Evolutionary conservation across 23 tunicate genomes (phyloP).

Genomic region (Ascidia mentula): DNA sequence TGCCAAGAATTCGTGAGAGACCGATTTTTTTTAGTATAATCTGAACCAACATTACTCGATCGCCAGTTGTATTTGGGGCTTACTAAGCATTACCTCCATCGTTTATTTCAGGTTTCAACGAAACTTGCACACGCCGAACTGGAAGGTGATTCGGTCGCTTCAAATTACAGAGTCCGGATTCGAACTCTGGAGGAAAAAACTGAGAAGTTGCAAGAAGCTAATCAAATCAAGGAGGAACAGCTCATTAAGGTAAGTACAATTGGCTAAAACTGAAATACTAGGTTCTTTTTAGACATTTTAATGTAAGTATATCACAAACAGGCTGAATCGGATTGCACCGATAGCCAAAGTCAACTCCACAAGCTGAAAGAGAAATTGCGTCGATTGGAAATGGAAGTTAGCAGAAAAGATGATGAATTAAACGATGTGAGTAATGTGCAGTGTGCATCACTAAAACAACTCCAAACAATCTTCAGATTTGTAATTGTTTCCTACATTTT

Average conservation of each 20-base stretch:
- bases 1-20: too few relatives aligned
- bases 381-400: slow-evolving; percentile 19
- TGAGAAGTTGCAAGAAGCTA: background rate
- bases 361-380: slow-evolving; percentile 26
- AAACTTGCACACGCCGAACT: background rate
- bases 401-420: slow-evolving; percentile 13
- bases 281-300: too few relatives aligned
- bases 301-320: too few relatives aligned
- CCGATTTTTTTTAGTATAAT: too few relatives aligned
- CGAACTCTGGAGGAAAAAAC: background rate
- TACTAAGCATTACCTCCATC: too few relatives aligned
- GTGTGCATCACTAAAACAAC: background rate
- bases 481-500: too few relatives aligned
- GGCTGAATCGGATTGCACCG: slow-evolving; percentile 4
- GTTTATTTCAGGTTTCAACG: background rate
- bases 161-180: background rate
- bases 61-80: too few relatives aligned
- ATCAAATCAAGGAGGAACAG: background rate
- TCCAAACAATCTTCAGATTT: too few relatives aligned
- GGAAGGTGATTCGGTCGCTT: background rate
- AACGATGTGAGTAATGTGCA: slow-evolving; percentile 13
- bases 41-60: too few relatives aligned
- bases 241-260: background rate
- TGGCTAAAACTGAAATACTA: too few relatives aligned
- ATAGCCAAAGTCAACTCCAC: slow-evolving; percentile 5